A percentile compares a stretch with the other conserved stretches of the same genome.
phyloP scores from a whole-genome alignment of 2,797 vertebrate species.

The Allobates femoralis region DNA sequence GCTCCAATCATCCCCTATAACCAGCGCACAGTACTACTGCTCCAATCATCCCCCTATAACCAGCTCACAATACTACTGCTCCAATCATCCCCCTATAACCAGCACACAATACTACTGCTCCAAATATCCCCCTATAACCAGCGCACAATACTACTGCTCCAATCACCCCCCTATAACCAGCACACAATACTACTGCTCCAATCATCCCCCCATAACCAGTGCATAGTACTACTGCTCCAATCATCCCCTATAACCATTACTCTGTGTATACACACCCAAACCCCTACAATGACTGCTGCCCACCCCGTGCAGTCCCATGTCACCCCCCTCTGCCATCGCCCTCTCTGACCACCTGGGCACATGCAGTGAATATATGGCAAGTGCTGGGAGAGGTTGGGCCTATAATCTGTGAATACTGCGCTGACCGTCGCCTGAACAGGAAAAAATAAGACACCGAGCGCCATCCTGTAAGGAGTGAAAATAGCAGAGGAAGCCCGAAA shows the following conservation, averaged over 20 bases:
- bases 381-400: no score
- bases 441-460: constrained; percentile 30
- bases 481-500: constrained; percentile 28
- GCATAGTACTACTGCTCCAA: neutral
- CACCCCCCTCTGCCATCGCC: no score
- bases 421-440: constrained; percentile 23
- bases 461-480: constrained; percentile 27
- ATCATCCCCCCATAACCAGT: neutral
- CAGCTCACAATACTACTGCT: neutral
- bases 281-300: neutral
- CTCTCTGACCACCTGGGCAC: no score
- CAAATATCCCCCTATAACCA: neutral
- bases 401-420: no score
- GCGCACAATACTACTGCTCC: neutral
- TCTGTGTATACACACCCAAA: neutral
- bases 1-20: neutral
- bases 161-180: neutral
- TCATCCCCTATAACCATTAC: neutral
- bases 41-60: neutral
- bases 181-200: neutral
- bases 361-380: no score
- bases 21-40: neutral
- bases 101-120: neutral
- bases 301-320: no score
- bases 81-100: neutral